Base-by-base conservation (phyloP, 1,140 invertebrate genomes). In the Helicorthomorpha holstii region DNA sequence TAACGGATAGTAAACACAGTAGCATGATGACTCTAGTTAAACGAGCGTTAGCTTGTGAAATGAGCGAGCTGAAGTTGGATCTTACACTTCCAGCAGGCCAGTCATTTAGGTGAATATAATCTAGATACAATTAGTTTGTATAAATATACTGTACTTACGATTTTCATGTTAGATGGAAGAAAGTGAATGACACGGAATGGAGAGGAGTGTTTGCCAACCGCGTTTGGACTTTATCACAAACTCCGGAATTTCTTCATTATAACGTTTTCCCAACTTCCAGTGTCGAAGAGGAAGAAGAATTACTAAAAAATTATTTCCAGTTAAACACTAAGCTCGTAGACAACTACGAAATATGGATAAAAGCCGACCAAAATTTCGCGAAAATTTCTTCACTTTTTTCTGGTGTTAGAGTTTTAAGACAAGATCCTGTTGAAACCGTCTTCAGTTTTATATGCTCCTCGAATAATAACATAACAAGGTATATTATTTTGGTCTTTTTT, bases 371-470 rank as follows among this genome's bases (percentile, higher is more conserved):
- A 34, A 66, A 85, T 59, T 95, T 95, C 71, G 66, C 74, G 54
- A 69, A 74, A 54, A 75, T 78, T 27, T 73, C 78, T 27, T 63
- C 74, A 53, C 69, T 81, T 50, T 83, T 82, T 62, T 75, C 76
- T 60, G 90, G 91, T 1, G 82, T 97, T 25, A 75, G 94, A 61
- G 85, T 97, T 60, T 65, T 98, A n/a, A 69, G 80, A 46, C 93
- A 97, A 70, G 83, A 96, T 58, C 80, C 89, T 1, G 71, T 89
- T 1, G 94, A 98, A 71, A 95, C 87, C 72, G 66, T 97, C 1
- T 90, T 97, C 62, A 84, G 87, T 14, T 97, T 97, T 63, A 95
- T 97, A 57, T 98, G 93, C 65, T 96, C 92, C 50, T 87, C 92
- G 53, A 97, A 97, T 64, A 98, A 98, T 67, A 86, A 97, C 61